phyloP scores from a whole-genome alignment of 2,797 vertebrate genomes.

The Galaxias olidus region DNA sequence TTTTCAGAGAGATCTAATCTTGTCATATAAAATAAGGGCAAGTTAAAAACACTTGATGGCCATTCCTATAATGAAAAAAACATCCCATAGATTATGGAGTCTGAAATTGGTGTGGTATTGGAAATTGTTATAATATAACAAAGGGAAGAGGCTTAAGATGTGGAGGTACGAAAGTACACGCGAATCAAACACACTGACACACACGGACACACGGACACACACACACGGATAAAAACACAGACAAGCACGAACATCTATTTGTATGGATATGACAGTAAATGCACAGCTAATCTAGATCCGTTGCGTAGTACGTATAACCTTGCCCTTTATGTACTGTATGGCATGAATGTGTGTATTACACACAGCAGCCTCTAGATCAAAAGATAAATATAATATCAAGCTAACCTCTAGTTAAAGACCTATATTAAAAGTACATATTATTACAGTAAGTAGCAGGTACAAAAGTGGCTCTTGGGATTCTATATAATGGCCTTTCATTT shows the following conservation, averaged over 20 bases:
- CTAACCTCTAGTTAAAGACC: background rate
- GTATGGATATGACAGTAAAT: constrained; percentile 19
- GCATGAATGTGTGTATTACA: background rate
- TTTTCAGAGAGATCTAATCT: constrained; percentile 86
- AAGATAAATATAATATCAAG: background rate
- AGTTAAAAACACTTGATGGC: constrained; percentile 61
- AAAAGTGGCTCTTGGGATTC: too few relatives aligned
- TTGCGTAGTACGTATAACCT: background rate
- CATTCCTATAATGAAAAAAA: constrained; percentile 69
- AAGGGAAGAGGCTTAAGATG: constrained; percentile 29
- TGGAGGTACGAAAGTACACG: constrained; percentile 11
- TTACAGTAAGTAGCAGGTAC: too few relatives aligned
- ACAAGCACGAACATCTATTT: background rate
- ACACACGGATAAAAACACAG: constrained; percentile 4
- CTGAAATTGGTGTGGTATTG: constrained; percentile 44
- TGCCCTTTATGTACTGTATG: background rate
- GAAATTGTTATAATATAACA: constrained; percentile 49
- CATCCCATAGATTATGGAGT: constrained; percentile 53
- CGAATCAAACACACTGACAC: background rate
- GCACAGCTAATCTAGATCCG: constrained; percentile 13
- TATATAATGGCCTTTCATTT: too few relatives aligned
- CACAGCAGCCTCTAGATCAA: constrained; percentile 6
- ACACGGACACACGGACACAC: constrained; percentile 2
- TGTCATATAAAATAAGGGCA: constrained; percentile 77
- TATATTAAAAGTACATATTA: too few relatives aligned